Evolutionary conservation across 2,888 invertebrate genomes (phyloP).

Genomic region (Craniophora ligustri): DNA sequence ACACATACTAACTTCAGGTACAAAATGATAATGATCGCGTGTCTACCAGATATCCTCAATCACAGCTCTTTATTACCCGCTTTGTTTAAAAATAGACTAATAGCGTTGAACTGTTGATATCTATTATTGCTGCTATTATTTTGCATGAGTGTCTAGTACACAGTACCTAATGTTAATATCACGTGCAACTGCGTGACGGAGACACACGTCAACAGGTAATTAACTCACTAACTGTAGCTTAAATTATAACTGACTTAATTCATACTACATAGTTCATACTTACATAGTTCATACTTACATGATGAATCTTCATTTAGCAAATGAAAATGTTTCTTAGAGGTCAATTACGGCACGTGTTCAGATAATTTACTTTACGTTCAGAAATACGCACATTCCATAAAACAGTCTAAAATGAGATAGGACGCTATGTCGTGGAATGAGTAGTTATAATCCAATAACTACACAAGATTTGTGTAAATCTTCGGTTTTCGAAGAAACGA

Average conservation of each 20-base stretch:
- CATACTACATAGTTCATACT: too few relatives aligned
- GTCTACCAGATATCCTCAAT: constrained; percentile 13
- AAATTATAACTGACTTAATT: too few relatives aligned
- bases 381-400: too few relatives aligned
- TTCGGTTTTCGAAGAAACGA: too few relatives aligned
- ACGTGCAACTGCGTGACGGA: constrained; percentile 39
- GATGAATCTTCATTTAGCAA: neutral
- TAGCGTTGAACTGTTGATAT: constrained; percentile 23
- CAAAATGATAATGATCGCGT: constrained; percentile 7
- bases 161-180: constrained; percentile 20
- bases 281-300: neutral
- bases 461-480: too few relatives aligned
- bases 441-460: too few relatives aligned
- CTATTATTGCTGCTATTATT: constrained; percentile 35
- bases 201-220: constrained; percentile 36
- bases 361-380: too few relatives aligned
- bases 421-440: too few relatives aligned
- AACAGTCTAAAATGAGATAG: too few relatives aligned
- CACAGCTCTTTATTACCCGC: constrained; percentile 6
- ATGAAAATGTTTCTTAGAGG: too few relatives aligned
- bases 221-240: constrained; percentile 15
- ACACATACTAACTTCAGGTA: neutral
- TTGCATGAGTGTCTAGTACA: constrained; percentile 38
- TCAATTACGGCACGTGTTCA: too few relatives aligned
- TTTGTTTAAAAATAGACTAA: constrained; percentile 42